phyloP scores from a whole-genome alignment of 2,113 vertebrate genomes.

The Pelecanoides urinatrix region DNA sequence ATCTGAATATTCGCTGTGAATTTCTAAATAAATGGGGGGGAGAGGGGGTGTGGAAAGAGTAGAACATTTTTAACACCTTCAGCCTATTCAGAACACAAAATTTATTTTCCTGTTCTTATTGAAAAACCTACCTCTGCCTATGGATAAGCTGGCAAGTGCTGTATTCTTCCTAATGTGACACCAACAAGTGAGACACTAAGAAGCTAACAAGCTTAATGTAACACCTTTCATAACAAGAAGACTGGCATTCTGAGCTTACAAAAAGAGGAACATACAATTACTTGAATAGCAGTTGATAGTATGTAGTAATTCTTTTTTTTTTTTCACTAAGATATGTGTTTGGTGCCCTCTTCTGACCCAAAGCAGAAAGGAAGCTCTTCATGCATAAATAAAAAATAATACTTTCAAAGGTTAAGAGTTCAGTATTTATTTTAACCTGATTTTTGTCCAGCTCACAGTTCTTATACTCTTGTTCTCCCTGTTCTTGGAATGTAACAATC shows the following conservation, averaged over 20 bases:
- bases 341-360: slow-evolving; percentile 53
- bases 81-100: neutral
- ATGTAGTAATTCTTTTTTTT: neutral
- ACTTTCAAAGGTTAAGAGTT: neutral
- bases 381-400: neutral
- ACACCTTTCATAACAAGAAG: neutral
- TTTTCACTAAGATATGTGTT: neutral
- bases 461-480: slow-evolving; percentile 99
- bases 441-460: slow-evolving; percentile 99
- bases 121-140: neutral
- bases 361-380: neutral
- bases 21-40: neutral
- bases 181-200: neutral
- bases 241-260: neutral
- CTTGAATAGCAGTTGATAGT: neutral
- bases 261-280: neutral
- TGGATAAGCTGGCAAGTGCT: neutral
- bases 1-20: neutral
- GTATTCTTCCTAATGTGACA: neutral
- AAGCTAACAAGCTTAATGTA: neutral
- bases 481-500: slow-evolving; percentile 98
- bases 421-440: slow-evolving; percentile 83
- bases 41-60: too few species aligned
- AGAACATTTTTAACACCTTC: neutral
- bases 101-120: neutral